Evolutionary conservation across 2,888 invertebrate genomes (phyloP), one percentile per base, ranked within the genome.

Genomic region (Tipula unca): DNA sequence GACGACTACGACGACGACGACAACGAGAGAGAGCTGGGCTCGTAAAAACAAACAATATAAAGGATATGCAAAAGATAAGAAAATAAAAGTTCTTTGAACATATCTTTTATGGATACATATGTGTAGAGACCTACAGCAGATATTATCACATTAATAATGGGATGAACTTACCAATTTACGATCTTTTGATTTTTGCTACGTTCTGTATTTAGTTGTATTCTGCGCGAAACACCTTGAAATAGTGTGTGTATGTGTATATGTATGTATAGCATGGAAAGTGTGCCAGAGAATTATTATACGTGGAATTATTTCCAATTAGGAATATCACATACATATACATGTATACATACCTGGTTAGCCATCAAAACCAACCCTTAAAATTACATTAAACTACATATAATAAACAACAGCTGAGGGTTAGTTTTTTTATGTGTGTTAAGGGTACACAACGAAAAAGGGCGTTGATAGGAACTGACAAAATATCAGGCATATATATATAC

Each of bases 61-160:
- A 69, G 69, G 69, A 69, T 69, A 13, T 69, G 25, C 69, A 25
- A 10, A 69, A 69, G 69, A 69, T 69, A 69, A 25, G 25, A 69
- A 69, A 69, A 48, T 69, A 69, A 25, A 10, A 69, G 69, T 10
- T 25, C 17, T 48, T 48, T 48, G 17, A 17, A 48, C 36, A 17
- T 69, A 14, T 29, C 25, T 20, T 82, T 1, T 25, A 29, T 6
- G 4, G 5, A 32, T 17, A 83, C 32, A 83, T 83, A n/a, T 29
- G 29, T 29, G n/a, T 29, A 82, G 82, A 32, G 83, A 83, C 83
- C 83, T 83, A 83, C 83, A 83, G 83, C 83, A 83, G 83, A 83
- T 83, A 83, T 83, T 32, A 83, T 32, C 83, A 83, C 29, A 83
- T 83, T 83, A 83, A 83, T 32, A 32, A 83, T 83, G 25, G 69